phyloP scores from a whole-genome alignment of 2,888 invertebrate genomes.

The Rhynchonema sp. region DNA sequence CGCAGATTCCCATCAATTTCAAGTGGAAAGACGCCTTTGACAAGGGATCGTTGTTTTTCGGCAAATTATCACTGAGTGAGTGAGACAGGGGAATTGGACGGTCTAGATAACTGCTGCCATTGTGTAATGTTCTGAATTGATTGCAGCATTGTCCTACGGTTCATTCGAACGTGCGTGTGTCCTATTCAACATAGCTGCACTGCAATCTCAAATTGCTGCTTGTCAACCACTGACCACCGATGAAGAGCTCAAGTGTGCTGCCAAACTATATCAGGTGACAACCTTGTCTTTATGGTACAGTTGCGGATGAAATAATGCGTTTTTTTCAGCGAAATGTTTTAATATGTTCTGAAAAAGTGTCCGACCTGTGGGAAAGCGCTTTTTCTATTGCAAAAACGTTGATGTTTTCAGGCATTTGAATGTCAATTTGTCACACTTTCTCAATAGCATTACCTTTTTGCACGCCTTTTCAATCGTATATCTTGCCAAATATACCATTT shows the following conservation, averaged over 20 bases:
- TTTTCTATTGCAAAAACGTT: too few species aligned
- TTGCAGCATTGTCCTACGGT: constrained; percentile 35
- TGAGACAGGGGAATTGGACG: too few species aligned
- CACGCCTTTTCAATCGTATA: too few species aligned
- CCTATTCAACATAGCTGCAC: constrained; percentile 81
- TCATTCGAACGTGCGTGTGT: constrained; percentile 82
- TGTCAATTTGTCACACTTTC: too few species aligned
- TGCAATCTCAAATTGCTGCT: constrained; percentile 65
- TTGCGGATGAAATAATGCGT: not conserved
- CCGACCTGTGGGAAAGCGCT: too few species aligned
- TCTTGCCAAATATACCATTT: too few species aligned
- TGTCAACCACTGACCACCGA: constrained; percentile 64
- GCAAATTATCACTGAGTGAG: constrained; percentile 47
- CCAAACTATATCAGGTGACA: constrained; percentile 48
- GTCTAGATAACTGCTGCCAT: not conserved
- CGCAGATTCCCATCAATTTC: constrained; percentile 60
- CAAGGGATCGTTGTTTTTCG: constrained; percentile 76
- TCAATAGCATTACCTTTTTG: too few species aligned
- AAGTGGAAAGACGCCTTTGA: constrained; percentile 99
- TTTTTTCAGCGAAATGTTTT: not conserved
- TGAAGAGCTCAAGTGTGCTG: constrained; percentile 74
- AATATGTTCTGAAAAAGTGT: too few species aligned
- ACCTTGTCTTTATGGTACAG: too few species aligned
- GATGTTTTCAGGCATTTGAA: too few species aligned
- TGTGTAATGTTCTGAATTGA: not conserved